phyloP scores from a whole-genome alignment of 2,113 vertebrate genomes.

The Andinoacara biseriatus region DNA sequence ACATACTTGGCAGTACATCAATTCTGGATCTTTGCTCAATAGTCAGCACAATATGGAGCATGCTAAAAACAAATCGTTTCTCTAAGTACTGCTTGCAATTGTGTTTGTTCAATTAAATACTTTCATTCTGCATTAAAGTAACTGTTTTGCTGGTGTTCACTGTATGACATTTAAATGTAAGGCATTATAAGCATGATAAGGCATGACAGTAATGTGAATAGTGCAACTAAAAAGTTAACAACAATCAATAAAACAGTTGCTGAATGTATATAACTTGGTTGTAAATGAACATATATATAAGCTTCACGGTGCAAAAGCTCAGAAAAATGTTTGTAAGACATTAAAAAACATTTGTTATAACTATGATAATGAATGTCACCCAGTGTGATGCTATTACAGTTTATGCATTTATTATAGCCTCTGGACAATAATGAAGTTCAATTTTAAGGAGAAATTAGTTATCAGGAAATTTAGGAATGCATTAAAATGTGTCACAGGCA shows the following conservation, averaged over 20 bases:
- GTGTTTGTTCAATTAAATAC: background rate
- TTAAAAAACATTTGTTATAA: background rate
- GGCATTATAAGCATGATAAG: background rate
- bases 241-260: background rate
- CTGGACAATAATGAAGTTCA: background rate
- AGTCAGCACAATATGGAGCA: slow-evolving; percentile 33
- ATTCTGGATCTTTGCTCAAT: slow-evolving; percentile 33
- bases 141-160: background rate
- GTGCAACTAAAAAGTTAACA: background rate
- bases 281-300: background rate
- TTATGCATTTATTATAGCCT: background rate
- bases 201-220: background rate
- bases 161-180: background rate
- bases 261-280: background rate
- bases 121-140: background rate
- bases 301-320: background rate
- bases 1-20: slow-evolving; percentile 38
- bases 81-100: background rate
- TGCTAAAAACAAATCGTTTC: background rate
- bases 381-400: background rate
- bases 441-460: no score
- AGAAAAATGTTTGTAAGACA: background rate
- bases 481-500: no score
- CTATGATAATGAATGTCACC: background rate
- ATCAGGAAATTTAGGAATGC: no score